Evolutionary conservation across 2,113 vertebrate genomes (phyloP), one percentile per base, ranked within the genome.

Genomic region (Proterorhinus semilunaris): DNA sequence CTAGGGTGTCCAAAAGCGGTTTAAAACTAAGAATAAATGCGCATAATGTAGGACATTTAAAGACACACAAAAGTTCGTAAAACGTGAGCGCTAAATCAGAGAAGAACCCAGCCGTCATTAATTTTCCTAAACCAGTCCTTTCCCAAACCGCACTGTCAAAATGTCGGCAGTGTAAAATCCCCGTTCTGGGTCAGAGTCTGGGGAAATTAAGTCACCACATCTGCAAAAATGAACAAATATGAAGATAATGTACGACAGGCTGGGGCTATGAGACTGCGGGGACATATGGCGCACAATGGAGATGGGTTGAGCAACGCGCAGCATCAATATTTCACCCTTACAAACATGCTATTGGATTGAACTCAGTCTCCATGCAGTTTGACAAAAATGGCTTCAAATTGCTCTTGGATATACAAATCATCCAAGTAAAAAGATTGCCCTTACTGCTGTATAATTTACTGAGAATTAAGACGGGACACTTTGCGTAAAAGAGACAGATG

Each of bases 211-310:
- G 44, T 45, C 61, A 63, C 46, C 62, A 17, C 46, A 63, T 63
- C 46, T 63, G 62, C 62, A 63, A 63, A 63, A 63, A 63, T 63
- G 62, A 63, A 48, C 62, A 63, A 63, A 63, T 63, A 46, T 63
- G 44, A 63, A 63, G 43, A 46, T 63, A 47, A 63, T 63, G 46
- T 48, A 63, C 10, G 8, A 45, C 62, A 48, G n/a, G n/a, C 62
- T 17, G n/a, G 9, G 44, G n/a, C 44, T 63, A 48, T 46, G n/a
- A 63, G 62, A 21, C 62, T 48, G 62, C 62, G 8, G 44, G 62
- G 62, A 63, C 46, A 48, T 10, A 27, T 10, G 10, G n/a, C 17
- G 21, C 48, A 63, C 62, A 63, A 61, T 45, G 2, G 58, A 61
- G 58, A 61, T 61, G 36, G 49, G 15, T 51, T 51, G 49, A 51